Percentiles rank a stretch among this genome's conserved stretches.
Evolutionary conservation across 92 coral and sea anemone genomes (phyloP).

Genomic region (Chrysogorgia sp.): DNA sequence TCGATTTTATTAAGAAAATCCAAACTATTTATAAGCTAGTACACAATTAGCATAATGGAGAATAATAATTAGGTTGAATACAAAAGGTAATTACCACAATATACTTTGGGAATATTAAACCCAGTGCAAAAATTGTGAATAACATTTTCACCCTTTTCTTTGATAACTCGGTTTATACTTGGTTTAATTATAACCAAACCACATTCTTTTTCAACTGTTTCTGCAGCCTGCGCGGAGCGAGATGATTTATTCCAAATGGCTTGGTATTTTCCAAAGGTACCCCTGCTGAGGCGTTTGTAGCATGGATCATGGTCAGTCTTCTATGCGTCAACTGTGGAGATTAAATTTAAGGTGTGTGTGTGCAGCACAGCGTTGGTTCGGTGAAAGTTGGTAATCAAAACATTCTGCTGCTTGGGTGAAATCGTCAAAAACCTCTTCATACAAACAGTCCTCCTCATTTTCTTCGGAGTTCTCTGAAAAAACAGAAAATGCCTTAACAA

Average conservation of each 20-base stretch:
- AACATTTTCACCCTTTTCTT: too few species aligned
- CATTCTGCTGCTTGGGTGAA: neutral
- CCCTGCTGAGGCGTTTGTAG: constrained; percentile 36
- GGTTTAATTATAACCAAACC: constrained; percentile 27
- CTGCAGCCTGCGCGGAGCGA: too few species aligned
- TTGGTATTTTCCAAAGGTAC: constrained; percentile 24
- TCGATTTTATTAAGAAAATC: too few species aligned
- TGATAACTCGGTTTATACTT: constrained; percentile 22
- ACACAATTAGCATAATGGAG: too few species aligned
- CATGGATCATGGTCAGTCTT: neutral
- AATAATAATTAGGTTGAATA: too few species aligned
- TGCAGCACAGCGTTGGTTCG: constrained; percentile 20
- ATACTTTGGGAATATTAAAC: too few species aligned
- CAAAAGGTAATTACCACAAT: too few species aligned
- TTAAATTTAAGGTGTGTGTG: constrained; percentile 16
- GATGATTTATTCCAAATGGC: constrained; percentile 21
- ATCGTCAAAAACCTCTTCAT: constrained; percentile 31
- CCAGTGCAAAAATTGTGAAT: too few species aligned
- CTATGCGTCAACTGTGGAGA: constrained; percentile 19
- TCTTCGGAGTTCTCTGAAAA: neutral
- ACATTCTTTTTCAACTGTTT: constrained; percentile 13
- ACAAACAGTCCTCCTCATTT: constrained; percentile 7
- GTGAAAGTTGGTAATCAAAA: constrained; percentile 26
- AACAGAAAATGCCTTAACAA: constrained; percentile 31
- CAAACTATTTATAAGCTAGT: too few species aligned